Conservation (phyloP, 2,888 invertebrate genomes). For the Oscheius sp. region DNA sequence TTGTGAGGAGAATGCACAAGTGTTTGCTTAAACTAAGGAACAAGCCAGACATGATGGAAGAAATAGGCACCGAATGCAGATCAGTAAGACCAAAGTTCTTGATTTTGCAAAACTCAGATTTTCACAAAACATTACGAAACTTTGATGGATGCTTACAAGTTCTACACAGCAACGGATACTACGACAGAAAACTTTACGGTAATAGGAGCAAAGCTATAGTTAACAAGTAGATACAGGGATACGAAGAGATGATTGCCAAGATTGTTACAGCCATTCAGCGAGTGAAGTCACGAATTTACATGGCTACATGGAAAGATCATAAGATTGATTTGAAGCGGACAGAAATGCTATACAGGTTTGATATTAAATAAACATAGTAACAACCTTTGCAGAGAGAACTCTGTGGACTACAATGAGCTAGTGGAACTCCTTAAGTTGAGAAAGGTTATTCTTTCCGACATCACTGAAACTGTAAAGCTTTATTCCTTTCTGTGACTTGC, state of each 20-base stretch:
- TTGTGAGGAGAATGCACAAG: constrained; percentile 44
- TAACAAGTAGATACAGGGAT: constrained; percentile 15
- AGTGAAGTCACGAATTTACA: constrained; percentile 41
- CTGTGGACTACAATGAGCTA: constrained; percentile 57
- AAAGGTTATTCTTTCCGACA: constrained; percentile 56
- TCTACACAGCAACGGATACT: constrained; percentile 28
- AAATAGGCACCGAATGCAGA: constrained; percentile 18
- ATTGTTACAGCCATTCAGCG: constrained; percentile 37
- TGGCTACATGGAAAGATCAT: constrained; percentile 58
- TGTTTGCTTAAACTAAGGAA: constrained; percentile 30
- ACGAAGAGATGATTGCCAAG: constrained; percentile 39
- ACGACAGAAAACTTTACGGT: neutral
- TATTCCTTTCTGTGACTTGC: neutral
- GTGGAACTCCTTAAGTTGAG: constrained; percentile 63
- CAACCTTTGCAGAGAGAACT: constrained; percentile 49
- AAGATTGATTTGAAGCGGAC: constrained; percentile 61
- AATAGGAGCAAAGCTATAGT: neutral
- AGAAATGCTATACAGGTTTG: constrained; percentile 50
- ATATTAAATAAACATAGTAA: neutral
- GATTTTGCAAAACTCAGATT: constrained; percentile 39
- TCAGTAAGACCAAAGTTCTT: constrained; percentile 1
- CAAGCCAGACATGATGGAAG: neutral
- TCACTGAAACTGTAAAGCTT: neutral
- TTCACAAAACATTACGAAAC: constrained; percentile 52
- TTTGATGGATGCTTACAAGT: constrained; percentile 49